Evolutionary conservation across 2,888 invertebrate species (phyloP).

Genomic region (Vandiemenella viatica): DNA sequence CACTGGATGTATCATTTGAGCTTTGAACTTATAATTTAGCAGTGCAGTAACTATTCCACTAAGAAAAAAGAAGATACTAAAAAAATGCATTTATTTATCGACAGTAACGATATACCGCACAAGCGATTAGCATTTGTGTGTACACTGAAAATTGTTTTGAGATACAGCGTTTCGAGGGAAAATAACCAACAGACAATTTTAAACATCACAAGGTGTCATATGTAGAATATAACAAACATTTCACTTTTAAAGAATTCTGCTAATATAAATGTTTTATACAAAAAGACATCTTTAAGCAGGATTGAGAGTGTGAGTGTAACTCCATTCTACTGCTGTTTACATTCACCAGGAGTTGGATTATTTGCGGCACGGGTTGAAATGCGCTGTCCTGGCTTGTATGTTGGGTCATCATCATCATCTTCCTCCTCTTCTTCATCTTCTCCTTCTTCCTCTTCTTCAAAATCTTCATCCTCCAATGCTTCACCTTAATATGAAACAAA

Average conservation of each 20-base stretch:
- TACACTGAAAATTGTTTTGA: too few species aligned
- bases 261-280: conserved; percentile 4
- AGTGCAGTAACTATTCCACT: too few species aligned
- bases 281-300: conserved; percentile 2
- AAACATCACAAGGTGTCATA: too few species aligned
- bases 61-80: too few species aligned
- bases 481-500: conserved; percentile 25
- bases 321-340: conserved; percentile 52
- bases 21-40: too few species aligned
- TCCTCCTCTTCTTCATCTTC: conserved; percentile 27
- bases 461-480: conserved; percentile 51
- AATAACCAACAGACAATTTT: too few species aligned
- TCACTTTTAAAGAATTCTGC: conserved; percentile 1
- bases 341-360: conserved; percentile 40
- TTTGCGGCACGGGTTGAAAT: conserved; percentile 1
- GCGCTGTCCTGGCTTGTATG: conserved; percentile 28
- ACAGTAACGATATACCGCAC: too few species aligned
- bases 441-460: conserved; percentile 23
- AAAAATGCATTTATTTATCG: too few species aligned
- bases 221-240: too few species aligned
- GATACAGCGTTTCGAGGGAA: too few species aligned
- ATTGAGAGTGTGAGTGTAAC: conserved; percentile 5
- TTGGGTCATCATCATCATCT: conserved; percentile 44
- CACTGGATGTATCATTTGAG: too few species aligned
- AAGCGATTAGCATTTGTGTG: too few species aligned